A percentile compares a stretch with the other conserved stretches of the same genome.
Conservation (phyloP, 2,797 vertebrate genomes). For the Merluccius polli region DNA sequence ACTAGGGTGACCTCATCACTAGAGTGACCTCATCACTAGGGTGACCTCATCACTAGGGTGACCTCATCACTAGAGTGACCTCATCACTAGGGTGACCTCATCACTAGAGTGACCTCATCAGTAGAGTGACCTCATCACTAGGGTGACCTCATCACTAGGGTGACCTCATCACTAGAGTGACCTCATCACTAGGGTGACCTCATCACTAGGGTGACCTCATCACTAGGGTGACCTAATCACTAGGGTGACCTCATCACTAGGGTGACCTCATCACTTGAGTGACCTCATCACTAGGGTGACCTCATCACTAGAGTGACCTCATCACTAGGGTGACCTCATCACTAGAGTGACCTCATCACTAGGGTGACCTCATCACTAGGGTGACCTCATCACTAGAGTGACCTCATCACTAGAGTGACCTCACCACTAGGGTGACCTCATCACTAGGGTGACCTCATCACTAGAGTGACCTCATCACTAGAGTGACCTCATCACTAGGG, state of each 20-base stretch:
- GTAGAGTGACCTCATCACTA: background rate
- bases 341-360: conserved; percentile 68
- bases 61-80: no score
- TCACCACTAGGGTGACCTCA: no score
- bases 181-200: no score
- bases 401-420: conserved; percentile 30
- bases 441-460: no score
- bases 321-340: no score
- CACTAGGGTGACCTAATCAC: conserved; percentile 64
- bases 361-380: conserved; percentile 83
- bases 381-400: conserved; percentile 94
- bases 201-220: background rate
- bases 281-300: conserved; percentile 62
- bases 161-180: no score
- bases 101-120: background rate
- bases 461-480: no score
- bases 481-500: no score
- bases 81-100: no score
- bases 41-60: background rate
- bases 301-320: conserved; percentile 89
- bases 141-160: no score
- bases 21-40: background rate
- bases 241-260: conserved; percentile 87
- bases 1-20: background rate
- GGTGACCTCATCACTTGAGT: conserved; percentile 93